A percentile compares a stretch with the other conserved stretches of the same genome.
phyloP scores from a whole-genome alignment of 2,888 invertebrate species.

The Acleris cristana region DNA sequence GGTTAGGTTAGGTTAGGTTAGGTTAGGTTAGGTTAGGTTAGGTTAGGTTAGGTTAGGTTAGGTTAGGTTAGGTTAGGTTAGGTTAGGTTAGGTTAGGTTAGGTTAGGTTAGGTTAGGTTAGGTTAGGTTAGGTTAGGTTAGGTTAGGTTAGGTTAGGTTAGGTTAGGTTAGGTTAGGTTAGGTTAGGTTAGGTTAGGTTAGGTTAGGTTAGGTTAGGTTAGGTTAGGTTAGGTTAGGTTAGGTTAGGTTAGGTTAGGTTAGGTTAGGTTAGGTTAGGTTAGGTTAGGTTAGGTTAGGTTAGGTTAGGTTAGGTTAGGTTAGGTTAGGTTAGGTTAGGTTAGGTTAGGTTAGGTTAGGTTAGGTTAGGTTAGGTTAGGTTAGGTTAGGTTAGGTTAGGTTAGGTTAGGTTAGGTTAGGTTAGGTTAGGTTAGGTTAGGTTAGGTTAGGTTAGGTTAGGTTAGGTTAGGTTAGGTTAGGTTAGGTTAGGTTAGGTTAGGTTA shows the following conservation, averaged over 20 bases:
- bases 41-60: constrained; percentile 17
- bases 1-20: constrained; percentile 24
- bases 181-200: constrained; percentile 40
- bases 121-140: constrained; percentile 32
- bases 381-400: constrained; percentile 6
- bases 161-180: constrained; percentile 32
- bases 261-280: constrained; percentile 20
- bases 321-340: constrained; percentile 6
- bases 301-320: neutral
- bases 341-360: constrained; percentile 7
- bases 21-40: constrained; percentile 16
- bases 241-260: constrained; percentile 33
- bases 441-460: constrained; percentile 13
- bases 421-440: constrained; percentile 3
- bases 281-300: neutral
- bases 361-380: neutral
- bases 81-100: constrained; percentile 23
- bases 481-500: constrained; percentile 30
- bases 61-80: constrained; percentile 20
- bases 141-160: constrained; percentile 32
- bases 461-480: constrained; percentile 30
- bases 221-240: constrained; percentile 32
- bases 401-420: constrained; percentile 6
- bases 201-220: constrained; percentile 39
- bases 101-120: constrained; percentile 32